A percentile compares a stretch with the other conserved stretches of the same genome.
phyloP scores from a whole-genome alignment of 2,113 vertebrate genomes.

The Phrynocephalus versicolor region DNA sequence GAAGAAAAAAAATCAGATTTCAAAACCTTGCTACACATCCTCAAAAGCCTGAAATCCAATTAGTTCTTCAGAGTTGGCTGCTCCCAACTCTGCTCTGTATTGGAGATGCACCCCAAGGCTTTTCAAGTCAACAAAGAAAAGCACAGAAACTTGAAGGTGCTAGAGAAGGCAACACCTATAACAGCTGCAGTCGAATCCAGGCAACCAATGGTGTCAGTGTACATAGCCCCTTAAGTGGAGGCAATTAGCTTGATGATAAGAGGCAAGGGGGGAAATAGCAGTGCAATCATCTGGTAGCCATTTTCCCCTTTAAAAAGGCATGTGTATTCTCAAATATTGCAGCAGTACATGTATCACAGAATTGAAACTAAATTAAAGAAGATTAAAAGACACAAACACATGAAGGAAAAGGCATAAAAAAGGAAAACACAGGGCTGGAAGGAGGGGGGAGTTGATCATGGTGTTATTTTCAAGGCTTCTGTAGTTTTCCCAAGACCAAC shows the following conservation, averaged over 20 bases:
- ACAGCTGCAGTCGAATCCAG: not conserved
- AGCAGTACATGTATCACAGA: not conserved
- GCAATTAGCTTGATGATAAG: not conserved
- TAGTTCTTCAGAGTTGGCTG: slow-evolving; percentile 6
- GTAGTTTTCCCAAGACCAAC: not conserved
- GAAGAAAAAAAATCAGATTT: slow-evolving; percentile 36
- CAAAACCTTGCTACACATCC: slow-evolving; percentile 10
- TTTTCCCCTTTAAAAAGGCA: not conserved
- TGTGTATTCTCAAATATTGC: not conserved
- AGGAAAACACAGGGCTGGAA: not conserved
- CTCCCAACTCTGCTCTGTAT: not conserved
- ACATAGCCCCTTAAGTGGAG: not conserved
- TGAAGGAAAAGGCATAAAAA: not conserved
- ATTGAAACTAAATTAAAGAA: not conserved
- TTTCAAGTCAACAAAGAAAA: not conserved
- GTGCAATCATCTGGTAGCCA: not conserved
- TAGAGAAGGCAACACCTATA: not conserved
- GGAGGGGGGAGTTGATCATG: not conserved
- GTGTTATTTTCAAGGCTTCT: not conserved
- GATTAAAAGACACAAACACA: not conserved
- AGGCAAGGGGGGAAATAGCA: not conserved
- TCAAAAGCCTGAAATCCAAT: not conserved
- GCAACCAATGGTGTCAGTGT: not conserved
- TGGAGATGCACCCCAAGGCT: not conserved
- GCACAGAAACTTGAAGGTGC: not conserved